Evolutionary conservation across 2,113 vertebrate genomes (phyloP).

Genomic region (Alexandromys fortis): DNA sequence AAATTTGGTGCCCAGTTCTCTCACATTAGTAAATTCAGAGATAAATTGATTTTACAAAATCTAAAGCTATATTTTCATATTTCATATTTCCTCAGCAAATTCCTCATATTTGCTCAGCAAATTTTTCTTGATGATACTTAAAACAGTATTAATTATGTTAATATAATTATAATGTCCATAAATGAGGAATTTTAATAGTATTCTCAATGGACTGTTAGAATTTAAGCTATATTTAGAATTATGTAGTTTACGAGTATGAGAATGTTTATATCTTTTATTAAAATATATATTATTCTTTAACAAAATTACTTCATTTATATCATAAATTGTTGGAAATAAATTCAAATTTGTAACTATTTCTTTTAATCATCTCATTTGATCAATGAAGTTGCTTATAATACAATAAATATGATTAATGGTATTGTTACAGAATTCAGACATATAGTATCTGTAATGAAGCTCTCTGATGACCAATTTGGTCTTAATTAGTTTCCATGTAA

Average conservation of each 20-base stretch:
- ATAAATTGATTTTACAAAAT: not conserved
- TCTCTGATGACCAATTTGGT: not conserved
- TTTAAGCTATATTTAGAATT: not conserved
- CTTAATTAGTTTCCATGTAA: not conserved
- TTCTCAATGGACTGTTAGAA: not conserved
- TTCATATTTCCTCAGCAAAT: not conserved
- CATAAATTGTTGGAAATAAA: not conserved
- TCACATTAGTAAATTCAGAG: not conserved
- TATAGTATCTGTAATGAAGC: not conserved
- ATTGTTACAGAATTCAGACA: not conserved
- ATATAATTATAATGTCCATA: not conserved
- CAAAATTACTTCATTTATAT: not conserved
- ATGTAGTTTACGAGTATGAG: not conserved
- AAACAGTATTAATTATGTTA: not conserved
- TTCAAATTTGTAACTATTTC: not conserved
- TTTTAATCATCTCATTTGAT: not conserved
- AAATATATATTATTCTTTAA: not conserved
- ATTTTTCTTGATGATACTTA: not conserved
- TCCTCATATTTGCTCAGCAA: no score
- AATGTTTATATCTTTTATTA: not conserved
- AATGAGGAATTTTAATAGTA: not conserved
- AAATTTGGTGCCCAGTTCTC: not conserved
- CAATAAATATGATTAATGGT: not conserved
- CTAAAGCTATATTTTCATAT: not conserved
- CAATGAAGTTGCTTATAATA: not conserved